Percentiles rank a stretch among this genome's conserved stretches.
Conservation (phyloP, 1,140 invertebrate species). For the Aphaenogaster ashmeadi region DNA sequence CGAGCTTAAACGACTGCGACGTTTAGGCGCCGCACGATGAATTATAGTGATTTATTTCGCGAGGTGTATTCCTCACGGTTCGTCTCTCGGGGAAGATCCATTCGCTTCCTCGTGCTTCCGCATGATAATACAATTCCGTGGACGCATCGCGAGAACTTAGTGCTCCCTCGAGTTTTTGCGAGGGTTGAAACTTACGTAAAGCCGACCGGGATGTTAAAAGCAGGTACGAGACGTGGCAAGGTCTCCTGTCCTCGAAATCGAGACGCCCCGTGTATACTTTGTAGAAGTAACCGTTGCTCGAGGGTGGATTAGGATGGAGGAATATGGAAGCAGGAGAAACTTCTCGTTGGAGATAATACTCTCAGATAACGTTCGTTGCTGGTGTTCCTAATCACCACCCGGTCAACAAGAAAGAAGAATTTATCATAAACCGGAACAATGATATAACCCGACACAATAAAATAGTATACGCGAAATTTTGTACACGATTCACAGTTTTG, state of each 20-base stretch:
- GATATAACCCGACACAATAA: neutral
- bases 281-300: neutral
- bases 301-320: neutral
- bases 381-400: neutral
- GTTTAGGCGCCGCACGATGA: constrained; percentile 21
- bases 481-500: neutral
- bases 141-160: neutral
- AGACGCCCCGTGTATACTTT: neutral
- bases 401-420: neutral
- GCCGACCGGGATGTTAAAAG: neutral
- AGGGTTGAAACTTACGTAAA: neutral
- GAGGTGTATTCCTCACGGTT: neutral
- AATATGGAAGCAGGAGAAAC: neutral
- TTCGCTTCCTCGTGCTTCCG: constrained; percentile 5
- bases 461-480: neutral
- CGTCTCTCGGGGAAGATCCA: constrained; percentile 21
- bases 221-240: neutral
- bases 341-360: neutral
- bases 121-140: constrained; percentile 37
- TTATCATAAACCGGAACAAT: neutral
- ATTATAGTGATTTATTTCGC: constrained; percentile 49
- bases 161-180: constrained; percentile 44
- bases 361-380: neutral
- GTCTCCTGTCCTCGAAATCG: neutral
- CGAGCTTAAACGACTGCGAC: neutral